Conservation (phyloP, 2,113 vertebrate genomes). For the Forbesichthys papilliferus region DNA sequence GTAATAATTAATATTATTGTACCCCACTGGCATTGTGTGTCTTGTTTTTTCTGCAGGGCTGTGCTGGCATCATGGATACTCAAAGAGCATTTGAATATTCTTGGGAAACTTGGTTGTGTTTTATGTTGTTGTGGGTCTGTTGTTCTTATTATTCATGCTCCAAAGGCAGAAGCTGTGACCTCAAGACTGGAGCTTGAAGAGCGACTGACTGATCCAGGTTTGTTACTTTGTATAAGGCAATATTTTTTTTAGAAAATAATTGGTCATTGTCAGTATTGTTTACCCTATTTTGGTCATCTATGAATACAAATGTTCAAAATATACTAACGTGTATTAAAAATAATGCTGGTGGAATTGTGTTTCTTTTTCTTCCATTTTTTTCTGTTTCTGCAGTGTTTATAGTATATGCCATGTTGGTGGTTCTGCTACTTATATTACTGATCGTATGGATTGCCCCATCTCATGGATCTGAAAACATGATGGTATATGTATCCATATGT, state of each 20-base stretch:
- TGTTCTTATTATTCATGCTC: conserved; percentile 92
- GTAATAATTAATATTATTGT: too few species aligned
- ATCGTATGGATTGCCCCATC: conserved; percentile 89
- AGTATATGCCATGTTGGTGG: conserved; percentile 82
- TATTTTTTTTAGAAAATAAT: background rate
- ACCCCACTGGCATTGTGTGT: background rate
- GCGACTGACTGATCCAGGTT: conserved; percentile 91
- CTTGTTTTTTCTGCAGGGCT: conserved; percentile 78
- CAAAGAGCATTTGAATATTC: conserved; percentile 88
- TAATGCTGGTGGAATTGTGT: background rate
- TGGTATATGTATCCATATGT: conserved; percentile 95
- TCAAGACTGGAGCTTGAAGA: conserved; percentile 88
- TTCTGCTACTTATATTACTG: conserved; percentile 85
- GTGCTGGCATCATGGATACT: conserved; percentile 91
- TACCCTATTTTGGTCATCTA: too few species aligned
- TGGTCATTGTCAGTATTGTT: background rate
- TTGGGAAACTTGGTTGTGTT: conserved; percentile 92
- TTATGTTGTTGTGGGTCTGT: conserved; percentile 92
- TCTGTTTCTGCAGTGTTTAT: conserved; percentile 84
- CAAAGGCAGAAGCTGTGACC: conserved; percentile 84
- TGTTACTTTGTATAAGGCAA: background rate
- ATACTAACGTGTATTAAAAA: background rate
- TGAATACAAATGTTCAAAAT: background rate
- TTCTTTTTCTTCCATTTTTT: conserved; percentile 15
- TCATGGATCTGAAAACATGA: conserved; percentile 88